Evolutionary conservation across 2,797 vertebrate genomes (phyloP).

Genomic region (Rhincodon typus): DNA sequence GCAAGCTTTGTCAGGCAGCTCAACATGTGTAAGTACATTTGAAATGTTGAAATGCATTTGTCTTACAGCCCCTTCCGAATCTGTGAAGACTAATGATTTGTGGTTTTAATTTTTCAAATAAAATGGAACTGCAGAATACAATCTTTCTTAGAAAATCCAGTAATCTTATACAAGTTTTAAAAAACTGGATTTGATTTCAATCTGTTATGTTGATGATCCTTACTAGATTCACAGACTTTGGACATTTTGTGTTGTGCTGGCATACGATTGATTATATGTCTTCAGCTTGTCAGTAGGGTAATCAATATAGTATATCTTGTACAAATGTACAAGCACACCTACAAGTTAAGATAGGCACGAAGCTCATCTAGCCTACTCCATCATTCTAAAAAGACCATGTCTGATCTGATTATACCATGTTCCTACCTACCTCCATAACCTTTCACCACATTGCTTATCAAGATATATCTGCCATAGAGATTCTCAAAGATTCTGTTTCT

Average conservation of each 20-base stretch:
- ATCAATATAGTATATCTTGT: not conserved
- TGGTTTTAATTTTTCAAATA: not conserved
- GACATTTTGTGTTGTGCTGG: not conserved
- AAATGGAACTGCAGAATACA: not conserved
- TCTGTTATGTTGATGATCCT: not conserved
- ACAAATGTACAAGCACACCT: no score
- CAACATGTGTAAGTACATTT: slow-evolving; percentile 45
- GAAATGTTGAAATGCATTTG: not conserved
- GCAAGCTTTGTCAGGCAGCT: slow-evolving; percentile 47
- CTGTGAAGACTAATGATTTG: not conserved
- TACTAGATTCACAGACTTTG: not conserved
- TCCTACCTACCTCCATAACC: no score
- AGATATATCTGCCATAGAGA: no score
- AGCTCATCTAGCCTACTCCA: no score
- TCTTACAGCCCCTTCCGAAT: not conserved
- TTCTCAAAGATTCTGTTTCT: no score
- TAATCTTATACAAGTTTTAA: not conserved
- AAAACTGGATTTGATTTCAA: not conserved
- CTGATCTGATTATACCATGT: no score
- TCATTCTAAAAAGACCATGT: no score
- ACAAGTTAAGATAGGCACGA: no score
- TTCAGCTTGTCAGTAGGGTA: not conserved
- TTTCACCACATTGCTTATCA: no score
- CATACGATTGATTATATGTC: not conserved
- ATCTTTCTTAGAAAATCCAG: not conserved